A percentile compares a stretch with the other conserved stretches of the same genome.
Evolutionary conservation across 2,888 invertebrate species (phyloP).

Genomic region (Cantharis nigra): DNA sequence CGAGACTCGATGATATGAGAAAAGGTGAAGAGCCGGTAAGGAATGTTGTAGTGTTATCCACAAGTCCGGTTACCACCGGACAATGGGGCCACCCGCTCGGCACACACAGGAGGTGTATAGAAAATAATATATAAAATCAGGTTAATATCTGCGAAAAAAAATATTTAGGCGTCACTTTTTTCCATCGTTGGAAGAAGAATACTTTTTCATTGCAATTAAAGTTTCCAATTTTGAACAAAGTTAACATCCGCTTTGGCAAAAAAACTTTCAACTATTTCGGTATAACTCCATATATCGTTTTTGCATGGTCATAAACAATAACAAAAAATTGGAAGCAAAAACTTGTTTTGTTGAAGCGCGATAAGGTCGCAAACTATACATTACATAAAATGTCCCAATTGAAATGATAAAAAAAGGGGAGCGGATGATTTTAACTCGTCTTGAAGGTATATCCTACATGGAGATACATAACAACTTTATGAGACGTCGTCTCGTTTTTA

Average conservation of each 20-base stretch:
- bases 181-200: neutral
- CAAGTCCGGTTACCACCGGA: constrained; percentile 41
- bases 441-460: neutral
- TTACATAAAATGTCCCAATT: neutral
- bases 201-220: neutral
- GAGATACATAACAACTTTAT: constrained; percentile 28
- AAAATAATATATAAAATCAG: neutral
- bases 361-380: constrained; percentile 5
- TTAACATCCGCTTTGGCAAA: neutral
- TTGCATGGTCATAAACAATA: neutral
- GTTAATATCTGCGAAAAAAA: neutral
- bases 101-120: constrained; percentile 15
- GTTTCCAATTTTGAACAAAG: neutral
- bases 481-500: constrained; percentile 27
- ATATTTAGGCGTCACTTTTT: neutral
- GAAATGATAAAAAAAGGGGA: neutral
- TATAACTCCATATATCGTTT: neutral
- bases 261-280: neutral
- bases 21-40: constrained; percentile 45
- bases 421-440: neutral
- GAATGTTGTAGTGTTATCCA: constrained; percentile 42
- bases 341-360: constrained; percentile 2
- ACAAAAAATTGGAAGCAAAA: constrained; percentile 7
- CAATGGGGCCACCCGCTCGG: constrained; percentile 41
- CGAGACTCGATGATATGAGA: constrained; percentile 35